Conservation (phyloP, 2,113 vertebrate genomes). For the Trinectes maculatus region DNA sequence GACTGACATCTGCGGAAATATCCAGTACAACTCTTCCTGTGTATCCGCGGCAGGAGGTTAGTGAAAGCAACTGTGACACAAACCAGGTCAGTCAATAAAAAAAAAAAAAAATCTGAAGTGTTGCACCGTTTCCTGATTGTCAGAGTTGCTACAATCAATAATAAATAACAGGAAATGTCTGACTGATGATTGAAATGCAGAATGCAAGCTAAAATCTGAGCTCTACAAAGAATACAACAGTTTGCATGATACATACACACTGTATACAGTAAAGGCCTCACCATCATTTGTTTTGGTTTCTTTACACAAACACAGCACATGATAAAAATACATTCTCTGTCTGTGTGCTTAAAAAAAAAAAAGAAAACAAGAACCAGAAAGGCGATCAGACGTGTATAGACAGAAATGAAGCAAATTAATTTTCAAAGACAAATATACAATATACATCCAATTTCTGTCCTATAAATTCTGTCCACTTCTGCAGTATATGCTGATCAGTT, state of each 20-base stretch:
- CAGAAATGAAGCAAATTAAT: slow-evolving; percentile 31
- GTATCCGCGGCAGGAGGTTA: not conserved
- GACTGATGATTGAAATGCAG: slow-evolving; percentile 49
- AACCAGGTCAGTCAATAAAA: slow-evolving; percentile 15
- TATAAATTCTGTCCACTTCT: slow-evolving; percentile 48
- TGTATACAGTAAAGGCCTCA: slow-evolving; percentile 23
- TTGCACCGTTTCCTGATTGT: slow-evolving; percentile 67
- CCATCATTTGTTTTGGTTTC: slow-evolving; percentile 45
- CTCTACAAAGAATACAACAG: slow-evolving; percentile 23
- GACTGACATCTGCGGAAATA: slow-evolving; percentile 24
- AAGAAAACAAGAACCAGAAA: slow-evolving; percentile 21
- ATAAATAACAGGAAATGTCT: slow-evolving; percentile 75
- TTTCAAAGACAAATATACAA: slow-evolving; percentile 27
- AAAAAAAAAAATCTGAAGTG: not conserved
- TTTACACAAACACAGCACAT: slow-evolving; percentile 42
- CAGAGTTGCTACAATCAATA: slow-evolving; percentile 57
- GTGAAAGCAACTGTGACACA: slow-evolving; percentile 20
- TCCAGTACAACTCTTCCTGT: slow-evolving; percentile 20
- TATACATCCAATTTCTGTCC: slow-evolving; percentile 31
- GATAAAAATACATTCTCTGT: slow-evolving; percentile 67
- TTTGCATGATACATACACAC: slow-evolving; percentile 29
- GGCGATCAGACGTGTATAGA: slow-evolving; percentile 31
- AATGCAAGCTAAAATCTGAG: slow-evolving; percentile 21
- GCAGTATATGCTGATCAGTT: slow-evolving; percentile 52
- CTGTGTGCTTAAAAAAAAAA: slow-evolving; percentile 15